A percentile compares a stretch with the other conserved stretches of the same genome.
These are phyloP conservation scores for Theretra japonica DNA, from an alignment of 2,888 invertebrate genomes.

Conservation along the genomic window DNA sequence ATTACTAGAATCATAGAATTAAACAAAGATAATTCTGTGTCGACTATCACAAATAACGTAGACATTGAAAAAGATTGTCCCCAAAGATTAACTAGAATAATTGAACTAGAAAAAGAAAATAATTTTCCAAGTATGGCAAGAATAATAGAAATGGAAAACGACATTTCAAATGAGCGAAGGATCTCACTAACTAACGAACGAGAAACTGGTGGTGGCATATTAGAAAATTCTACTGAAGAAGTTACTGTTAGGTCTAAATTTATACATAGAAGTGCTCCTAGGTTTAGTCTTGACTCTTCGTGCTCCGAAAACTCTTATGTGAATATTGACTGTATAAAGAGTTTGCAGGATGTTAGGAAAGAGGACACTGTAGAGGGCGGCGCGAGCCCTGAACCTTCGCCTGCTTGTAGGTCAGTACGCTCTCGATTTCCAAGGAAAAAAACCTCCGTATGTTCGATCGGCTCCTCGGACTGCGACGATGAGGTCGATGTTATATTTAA, in stretches of 20 bases:
- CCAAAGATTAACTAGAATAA: constrained; percentile 71
- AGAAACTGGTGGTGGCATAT: constrained; percentile 74
- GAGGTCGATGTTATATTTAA: constrained; percentile 83
- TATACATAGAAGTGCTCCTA: constrained; percentile 73
- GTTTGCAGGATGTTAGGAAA: constrained; percentile 82
- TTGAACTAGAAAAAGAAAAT: constrained; percentile 73
- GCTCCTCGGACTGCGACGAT: constrained; percentile 82
- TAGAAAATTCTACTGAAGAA: constrained; percentile 68
- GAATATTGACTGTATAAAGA: constrained; percentile 81
- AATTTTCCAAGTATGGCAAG: constrained; percentile 78
- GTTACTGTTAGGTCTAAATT: constrained; percentile 71
- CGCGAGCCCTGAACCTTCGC: constrained; percentile 64
- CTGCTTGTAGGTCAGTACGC: constrained; percentile 68
- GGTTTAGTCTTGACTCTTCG: constrained; percentile 82
- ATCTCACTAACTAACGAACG: constrained; percentile 80
- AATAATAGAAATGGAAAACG: constrained; percentile 83
- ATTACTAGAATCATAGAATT: constrained; percentile 76
- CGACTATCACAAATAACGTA: constrained; percentile 64
- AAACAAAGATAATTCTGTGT: constrained; percentile 74
- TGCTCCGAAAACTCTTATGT: constrained; percentile 85
- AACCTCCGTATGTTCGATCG: constrained; percentile 81
- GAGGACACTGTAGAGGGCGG: constrained; percentile 67
- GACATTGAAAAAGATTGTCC: constrained; percentile 66
- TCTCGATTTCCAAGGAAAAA: constrained; percentile 80
- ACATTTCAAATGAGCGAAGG: constrained; percentile 79